Base-by-base conservation (phyloP, 1,140 invertebrate species). In the Tyrophagus putrescentiae region DNA sequence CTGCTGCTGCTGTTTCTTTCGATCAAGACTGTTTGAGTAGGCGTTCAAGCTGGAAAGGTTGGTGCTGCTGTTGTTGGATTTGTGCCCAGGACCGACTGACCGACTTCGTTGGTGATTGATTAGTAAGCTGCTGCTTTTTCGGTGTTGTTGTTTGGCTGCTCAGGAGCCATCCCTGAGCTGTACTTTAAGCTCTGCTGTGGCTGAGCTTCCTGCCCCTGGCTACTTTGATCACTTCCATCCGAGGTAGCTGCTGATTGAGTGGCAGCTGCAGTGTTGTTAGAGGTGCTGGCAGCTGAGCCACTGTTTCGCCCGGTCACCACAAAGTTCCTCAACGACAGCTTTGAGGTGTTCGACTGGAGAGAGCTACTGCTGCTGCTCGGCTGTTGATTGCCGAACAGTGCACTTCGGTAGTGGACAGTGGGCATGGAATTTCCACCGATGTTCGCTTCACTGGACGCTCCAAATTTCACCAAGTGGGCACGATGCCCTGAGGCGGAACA, bases 1-100 rank as follows among this genome's bases (percentile, higher is more conserved):
- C 70, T 72, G 25, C 69, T 68, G 28, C 69, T 71, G 62, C 71
- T 73, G 41, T 66, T 67, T 63, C 71, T 72, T 31, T 69, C 68
- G 62, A 70, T 71, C 25, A 7, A 29, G 18, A n/a, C 36, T n/a
- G n/a, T 13, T 13, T 39, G 13, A n/a, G 13, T 39, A 7, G 44
- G 31, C 6, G 13, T 21, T 48, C 23, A n/a, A 7, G 44, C 25
- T n/a, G 44, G 6, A 7, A n/a, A 5, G 23, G 44, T 27, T 48
- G n/a, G 6, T 6, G 44, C 31, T 5, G 5, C 31, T 48, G 44
- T 6, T 13, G 6, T 48, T 6, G 31, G n/a, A 39, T 33, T 27
- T 54, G 32, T 31, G 39, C 18, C 52, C 25, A 31, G 39, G 31
- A 33, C 52, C 52, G 39, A 54, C 52, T 11, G 52, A 54, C 13